Conservation (phyloP, 2,113 vertebrate species). For the Crotalus tigris region DNA sequence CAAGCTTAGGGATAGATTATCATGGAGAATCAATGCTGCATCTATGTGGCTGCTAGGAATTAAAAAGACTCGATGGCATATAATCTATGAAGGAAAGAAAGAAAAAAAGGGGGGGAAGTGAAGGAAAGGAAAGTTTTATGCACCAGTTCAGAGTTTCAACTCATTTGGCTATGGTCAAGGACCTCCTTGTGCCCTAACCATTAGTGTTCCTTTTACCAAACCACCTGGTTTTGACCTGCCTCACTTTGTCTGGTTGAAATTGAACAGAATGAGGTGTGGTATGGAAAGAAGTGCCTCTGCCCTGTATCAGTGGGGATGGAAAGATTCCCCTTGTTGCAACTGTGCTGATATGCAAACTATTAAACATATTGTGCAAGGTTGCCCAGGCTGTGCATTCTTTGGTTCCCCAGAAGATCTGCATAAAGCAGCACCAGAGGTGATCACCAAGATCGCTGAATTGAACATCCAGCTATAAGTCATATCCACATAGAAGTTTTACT, state of each 20-base stretch:
- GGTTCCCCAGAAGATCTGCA: not conserved
- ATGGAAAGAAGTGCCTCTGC: not conserved
- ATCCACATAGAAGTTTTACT: not conserved
- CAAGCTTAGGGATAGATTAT: not conserved
- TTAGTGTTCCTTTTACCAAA: not conserved
- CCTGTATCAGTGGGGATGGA: not conserved
- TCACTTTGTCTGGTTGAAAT: not conserved
- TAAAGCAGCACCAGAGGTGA: not conserved
- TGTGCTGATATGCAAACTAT: not conserved
- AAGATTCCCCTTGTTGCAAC: not conserved
- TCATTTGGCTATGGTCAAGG: not conserved
- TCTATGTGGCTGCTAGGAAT: not conserved
- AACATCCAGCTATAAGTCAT: not conserved
- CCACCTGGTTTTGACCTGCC: not conserved
- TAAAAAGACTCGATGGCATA: not conserved
- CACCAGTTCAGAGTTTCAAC: not conserved
- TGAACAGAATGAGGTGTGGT: not conserved
- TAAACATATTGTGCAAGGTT: not conserved
- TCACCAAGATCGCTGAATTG: not conserved
- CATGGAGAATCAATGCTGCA: not conserved
- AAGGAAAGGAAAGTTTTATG: not conserved
- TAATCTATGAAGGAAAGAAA: not conserved
- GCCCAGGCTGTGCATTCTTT: not conserved
- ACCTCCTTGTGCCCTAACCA: not conserved
- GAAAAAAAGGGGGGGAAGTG: not conserved